These are phyloP conservation scores for Oreochromis spilurus DNA, from an alignment of 2,113 vertebrate species.

Conservation along the genomic window DNA sequence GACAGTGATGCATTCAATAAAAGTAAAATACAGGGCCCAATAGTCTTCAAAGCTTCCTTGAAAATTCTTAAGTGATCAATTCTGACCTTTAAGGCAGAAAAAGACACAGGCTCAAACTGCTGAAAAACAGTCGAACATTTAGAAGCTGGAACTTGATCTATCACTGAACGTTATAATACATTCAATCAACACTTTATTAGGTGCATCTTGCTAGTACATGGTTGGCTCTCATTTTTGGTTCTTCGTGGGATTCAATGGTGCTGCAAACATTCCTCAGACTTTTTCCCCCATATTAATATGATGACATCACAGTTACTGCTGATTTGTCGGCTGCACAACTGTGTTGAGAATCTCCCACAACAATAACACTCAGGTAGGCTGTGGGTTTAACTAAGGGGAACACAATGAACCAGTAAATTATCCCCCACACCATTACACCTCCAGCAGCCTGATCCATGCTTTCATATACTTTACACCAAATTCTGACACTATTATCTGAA, in stretches of 20 bases:
- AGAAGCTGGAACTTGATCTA: neutral
- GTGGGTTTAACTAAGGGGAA: neutral
- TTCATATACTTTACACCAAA: neutral
- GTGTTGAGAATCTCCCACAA: neutral
- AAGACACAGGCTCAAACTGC: neutral
- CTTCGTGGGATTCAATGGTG: neutral
- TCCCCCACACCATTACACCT: neutral
- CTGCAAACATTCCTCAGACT: neutral
- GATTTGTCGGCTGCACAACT: neutral
- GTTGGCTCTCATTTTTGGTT: neutral
- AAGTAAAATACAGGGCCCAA: neutral
- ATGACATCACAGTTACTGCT: neutral
- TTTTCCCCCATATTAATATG: neutral
- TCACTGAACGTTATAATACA: neutral
- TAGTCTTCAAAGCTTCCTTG: neutral
- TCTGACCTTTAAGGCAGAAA: neutral
- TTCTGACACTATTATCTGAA: neutral
- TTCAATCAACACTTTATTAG: neutral
- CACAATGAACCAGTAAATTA: neutral
- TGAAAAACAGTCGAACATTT: neutral
- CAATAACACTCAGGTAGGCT: neutral
- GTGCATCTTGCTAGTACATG: neutral
- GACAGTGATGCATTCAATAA: neutral
- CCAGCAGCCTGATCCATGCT: neutral
- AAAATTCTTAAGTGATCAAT: neutral